phyloP scores from a whole-genome alignment of 2,888 invertebrate genomes.

The Spisula subtruncata region DNA sequence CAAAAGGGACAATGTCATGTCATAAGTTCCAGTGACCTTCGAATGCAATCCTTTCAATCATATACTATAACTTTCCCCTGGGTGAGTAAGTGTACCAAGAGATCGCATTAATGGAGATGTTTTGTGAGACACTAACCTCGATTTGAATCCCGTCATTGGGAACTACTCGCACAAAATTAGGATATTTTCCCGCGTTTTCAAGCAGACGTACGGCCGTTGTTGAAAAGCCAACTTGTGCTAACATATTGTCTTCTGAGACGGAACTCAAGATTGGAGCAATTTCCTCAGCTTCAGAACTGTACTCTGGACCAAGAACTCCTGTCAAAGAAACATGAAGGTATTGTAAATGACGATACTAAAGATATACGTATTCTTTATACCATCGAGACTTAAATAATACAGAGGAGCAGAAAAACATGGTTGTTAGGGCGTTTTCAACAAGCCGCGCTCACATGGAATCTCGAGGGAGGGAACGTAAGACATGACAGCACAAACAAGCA shows the following conservation, averaged over 20 bases:
- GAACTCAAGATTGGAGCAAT: slow-evolving; percentile 59
- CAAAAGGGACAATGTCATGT: no score
- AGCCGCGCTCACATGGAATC: no score
- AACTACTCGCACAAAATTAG: slow-evolving; percentile 71
- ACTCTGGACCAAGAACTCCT: slow-evolving; percentile 62
- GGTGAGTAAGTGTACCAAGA: no score
- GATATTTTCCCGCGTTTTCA: slow-evolving; percentile 50
- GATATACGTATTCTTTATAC: no score
- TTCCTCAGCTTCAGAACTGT: slow-evolving; percentile 58
- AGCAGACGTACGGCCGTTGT: slow-evolving; percentile 64
- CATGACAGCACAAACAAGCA: no score
- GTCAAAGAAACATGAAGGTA: neutral
- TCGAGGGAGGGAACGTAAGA: no score
- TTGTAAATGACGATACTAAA: neutral
- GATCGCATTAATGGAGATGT: neutral
- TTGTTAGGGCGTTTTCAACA: no score
- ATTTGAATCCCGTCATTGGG: slow-evolving; percentile 70
- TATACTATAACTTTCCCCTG: no score
- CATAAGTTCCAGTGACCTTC: no score
- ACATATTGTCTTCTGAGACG: slow-evolving; percentile 28
- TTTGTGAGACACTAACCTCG: slow-evolving; percentile 55
- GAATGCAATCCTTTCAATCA: no score
- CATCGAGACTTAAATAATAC: no score
- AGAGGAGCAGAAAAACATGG: no score
- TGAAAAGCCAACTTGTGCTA: slow-evolving; percentile 68